Evolutionary conservation across 2,113 vertebrate species (phyloP), one percentile per base, ranked within the genome.

Genomic region (Scomber scombrus): DNA sequence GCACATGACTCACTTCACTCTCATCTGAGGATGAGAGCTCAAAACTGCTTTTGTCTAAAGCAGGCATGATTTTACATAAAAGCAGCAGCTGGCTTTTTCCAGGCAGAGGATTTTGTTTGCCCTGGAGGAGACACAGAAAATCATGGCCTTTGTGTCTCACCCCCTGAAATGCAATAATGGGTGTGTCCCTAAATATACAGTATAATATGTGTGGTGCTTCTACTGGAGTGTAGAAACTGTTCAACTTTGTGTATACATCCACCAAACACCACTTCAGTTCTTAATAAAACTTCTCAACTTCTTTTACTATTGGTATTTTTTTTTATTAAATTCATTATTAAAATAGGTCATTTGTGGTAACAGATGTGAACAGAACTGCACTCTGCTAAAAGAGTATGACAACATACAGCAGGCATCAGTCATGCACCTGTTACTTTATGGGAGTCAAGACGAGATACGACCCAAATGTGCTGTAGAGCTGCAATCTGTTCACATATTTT

Each of bases 1-100:
- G 63, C 23, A 51, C 51, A 71, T 45, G 34, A 13, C 64, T 60
- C 49, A 56, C 57, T 31, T 14, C 29, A 51, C 34, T 40, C 12
- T 49, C 51, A 75, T 72, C 55, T 61, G 29, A 72, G 52, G 58
- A 81, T 73, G 70, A 66, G 56, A 46, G 73, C 57, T 60, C 11
- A 9, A 11, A 56, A 58, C 65, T 62, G 61, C 66, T 72, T 49
- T 71, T 40, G n/a, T 45, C 10, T 68, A 64, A 74, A 78, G 56
- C 14, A 55, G 45, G 63, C 26, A 26, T 55, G 40, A 67, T 80
- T 80, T 71, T 29, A 58, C 71, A 72, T 69, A 45, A 83, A 89
- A 81, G 66, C 65, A 68, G 23, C 56, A 58, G 19, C 63, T 52
- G 45, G 9, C 68, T 60, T 75, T 67, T 64, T 50, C 18, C 29